Percentiles rank a stretch among this genome's conserved stretches.
These are phyloP conservation scores for Carpatolechia fugitivella DNA, from an alignment of 2,888 invertebrate species.

Conservation along the genomic window DNA sequence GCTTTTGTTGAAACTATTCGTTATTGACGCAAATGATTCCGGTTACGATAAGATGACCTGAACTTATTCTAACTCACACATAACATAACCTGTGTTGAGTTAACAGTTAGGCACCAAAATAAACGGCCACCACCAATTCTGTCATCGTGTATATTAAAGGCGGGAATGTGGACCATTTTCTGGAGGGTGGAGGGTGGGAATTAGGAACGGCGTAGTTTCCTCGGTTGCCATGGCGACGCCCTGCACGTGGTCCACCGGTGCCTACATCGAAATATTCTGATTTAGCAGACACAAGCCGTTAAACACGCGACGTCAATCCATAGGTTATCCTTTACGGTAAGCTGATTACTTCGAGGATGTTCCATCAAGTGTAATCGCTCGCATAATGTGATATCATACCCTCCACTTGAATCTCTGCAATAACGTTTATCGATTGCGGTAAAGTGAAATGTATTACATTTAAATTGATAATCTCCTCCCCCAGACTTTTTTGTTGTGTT, in stretches of 20 bases:
- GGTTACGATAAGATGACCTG: constrained; percentile 2
- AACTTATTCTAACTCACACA: background rate
- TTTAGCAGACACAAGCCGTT: constrained; percentile 45
- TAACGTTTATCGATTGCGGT: constrained; percentile 24
- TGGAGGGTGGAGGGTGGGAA: constrained; percentile 44
- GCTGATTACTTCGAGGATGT: constrained; percentile 43
- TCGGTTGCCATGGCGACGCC: constrained; percentile 70
- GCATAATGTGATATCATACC: constrained; percentile 37
- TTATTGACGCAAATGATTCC: background rate
- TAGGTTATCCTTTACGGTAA: constrained; percentile 47
- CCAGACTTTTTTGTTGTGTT: constrained; percentile 30
- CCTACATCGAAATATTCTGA: constrained; percentile 52
- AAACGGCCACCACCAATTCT: constrained; percentile 30
- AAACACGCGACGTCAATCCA: constrained; percentile 44
- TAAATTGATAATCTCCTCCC: constrained; percentile 48
- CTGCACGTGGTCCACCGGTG: constrained; percentile 57
- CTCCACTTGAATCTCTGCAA: constrained; percentile 24
- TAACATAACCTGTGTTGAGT: constrained; percentile 6
- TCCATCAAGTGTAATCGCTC: constrained; percentile 46
- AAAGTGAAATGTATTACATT: constrained; percentile 34
- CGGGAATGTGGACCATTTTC: constrained; percentile 33
- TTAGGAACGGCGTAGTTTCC: constrained; percentile 64
- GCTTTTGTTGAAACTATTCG: background rate
- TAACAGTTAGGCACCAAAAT: constrained; percentile 26
- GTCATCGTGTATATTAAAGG: constrained; percentile 34